Conservation (phyloP, 2,113 vertebrate genomes). For the Mixornis gularis region DNA sequence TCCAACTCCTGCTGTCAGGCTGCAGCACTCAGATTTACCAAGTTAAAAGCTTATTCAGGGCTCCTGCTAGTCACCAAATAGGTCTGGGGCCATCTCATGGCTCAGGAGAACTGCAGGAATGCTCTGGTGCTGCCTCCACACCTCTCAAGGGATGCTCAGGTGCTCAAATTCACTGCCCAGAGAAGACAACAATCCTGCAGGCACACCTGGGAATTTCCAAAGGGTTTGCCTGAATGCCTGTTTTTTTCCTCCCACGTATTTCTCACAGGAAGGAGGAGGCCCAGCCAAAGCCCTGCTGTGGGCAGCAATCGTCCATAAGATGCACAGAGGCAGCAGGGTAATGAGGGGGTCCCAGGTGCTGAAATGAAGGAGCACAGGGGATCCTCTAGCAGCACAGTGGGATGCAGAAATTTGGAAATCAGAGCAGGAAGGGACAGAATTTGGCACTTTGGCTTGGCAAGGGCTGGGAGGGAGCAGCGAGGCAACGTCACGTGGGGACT, state of each 20-base stretch:
- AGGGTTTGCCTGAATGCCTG: background rate
- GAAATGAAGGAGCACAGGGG: background rate
- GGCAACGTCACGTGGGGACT: background rate
- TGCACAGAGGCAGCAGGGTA: background rate
- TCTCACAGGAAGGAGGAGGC: background rate
- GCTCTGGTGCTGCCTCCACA: background rate
- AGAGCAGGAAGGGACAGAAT: background rate
- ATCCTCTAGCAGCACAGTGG: background rate
- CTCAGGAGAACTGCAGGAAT: background rate
- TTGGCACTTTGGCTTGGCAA: background rate
- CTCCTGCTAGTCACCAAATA: background rate
- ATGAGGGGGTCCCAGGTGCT: background rate
- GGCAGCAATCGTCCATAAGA: background rate
- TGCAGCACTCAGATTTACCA: background rate
- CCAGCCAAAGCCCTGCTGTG: background rate
- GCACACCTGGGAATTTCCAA: background rate
- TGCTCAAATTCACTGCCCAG: background rate
- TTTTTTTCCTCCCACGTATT: background rate
- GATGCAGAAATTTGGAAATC: accelerated
- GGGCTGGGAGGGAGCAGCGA: background rate
- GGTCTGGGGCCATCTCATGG: background rate
- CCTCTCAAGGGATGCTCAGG: background rate
- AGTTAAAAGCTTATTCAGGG: background rate
- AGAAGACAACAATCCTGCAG: background rate
- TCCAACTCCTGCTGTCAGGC: background rate